Base-by-base conservation (phyloP, 2,888 invertebrate species). In the Papilio gigon region DNA sequence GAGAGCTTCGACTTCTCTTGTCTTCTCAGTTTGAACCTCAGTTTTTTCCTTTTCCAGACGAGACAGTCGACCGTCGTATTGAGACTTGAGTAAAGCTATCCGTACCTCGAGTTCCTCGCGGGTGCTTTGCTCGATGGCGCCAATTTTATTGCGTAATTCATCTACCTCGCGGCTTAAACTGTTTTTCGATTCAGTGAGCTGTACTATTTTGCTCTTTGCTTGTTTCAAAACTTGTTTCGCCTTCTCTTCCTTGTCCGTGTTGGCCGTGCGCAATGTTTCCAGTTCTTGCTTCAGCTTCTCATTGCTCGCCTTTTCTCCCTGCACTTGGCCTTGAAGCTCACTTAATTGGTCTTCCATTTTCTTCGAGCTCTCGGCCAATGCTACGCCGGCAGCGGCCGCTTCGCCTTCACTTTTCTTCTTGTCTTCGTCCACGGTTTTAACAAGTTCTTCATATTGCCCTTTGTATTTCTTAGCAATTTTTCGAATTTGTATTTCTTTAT, bases 381-480 rank as follows among this genome's bases (percentile, higher is more conserved):
- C 89, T 27, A 85, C 87, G 60, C 87, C 87, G 17, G 91, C 89
- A 37, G 92, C 93, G 30, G 92, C 93, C 3, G 86, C 86, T 73
- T 94, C 93, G 1, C 87, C 93, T 76, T 93, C 94, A 65, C 85
- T 85, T 73, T 91, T 93, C 72, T 92, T 93, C 77, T 94, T 94
- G 59, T 94, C 93, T 76, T 94, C 94, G 73, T 95, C 95, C 22
- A 93, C 88, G 17, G 94, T 93, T 81, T 95, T 95, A 0, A 93
- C 91, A 22, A 96, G 90, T 75, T 97, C 97, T 81, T 96, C 96
- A 82, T 94, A 97, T 75, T 96, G 96, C 11, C 94, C 95, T 85
- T 98, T 98, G 84, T 98, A 98, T 79, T 97, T 97, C 79, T 97
- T 96, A 6, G 98, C 98, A 74, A 98, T 97, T 84, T 97, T 97